These are phyloP conservation scores for Chrysina gloriosa DNA, from an alignment of 2,888 invertebrate genomes.

Conservation along the genomic window DNA sequence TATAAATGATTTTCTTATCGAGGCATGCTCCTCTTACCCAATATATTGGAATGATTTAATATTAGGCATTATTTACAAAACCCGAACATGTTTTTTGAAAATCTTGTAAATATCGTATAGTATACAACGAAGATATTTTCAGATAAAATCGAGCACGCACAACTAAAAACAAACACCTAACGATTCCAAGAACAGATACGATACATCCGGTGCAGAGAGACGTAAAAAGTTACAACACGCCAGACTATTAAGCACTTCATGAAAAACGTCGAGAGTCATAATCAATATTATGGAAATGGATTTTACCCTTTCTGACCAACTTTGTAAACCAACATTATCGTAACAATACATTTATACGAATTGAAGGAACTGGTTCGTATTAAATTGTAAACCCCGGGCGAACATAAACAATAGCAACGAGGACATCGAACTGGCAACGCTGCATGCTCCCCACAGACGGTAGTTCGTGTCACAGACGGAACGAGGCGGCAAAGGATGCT, in stretches of 20 bases:
- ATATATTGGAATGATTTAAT: too few relatives aligned
- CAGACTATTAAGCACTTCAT: background rate
- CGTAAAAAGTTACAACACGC: background rate
- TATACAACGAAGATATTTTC: too few relatives aligned
- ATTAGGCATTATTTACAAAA: too few relatives aligned
- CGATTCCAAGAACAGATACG: constrained; percentile 1
- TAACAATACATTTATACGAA: too few relatives aligned
- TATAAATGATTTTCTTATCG: too few relatives aligned
- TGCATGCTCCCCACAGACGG: constrained; percentile 46
- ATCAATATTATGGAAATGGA: background rate
- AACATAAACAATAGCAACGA: constrained; percentile 47
- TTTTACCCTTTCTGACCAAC: too few relatives aligned
- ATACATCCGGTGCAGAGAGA: constrained; percentile 16
- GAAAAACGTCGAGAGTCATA: background rate
- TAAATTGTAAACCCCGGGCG: constrained; percentile 24
- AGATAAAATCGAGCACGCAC: background rate
- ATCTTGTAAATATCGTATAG: too few relatives aligned
- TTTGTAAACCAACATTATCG: too few relatives aligned
- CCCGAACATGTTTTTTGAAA: too few relatives aligned
- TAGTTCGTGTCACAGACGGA: constrained; percentile 30
- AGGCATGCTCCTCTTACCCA: too few relatives aligned
- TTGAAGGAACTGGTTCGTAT: constrained; percentile 32
- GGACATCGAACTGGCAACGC: constrained; percentile 49
- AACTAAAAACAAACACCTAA: background rate
- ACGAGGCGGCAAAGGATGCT: constrained; percentile 41